Base-by-base conservation (phyloP, 2,888 invertebrate genomes). In the Melinopterus prodromus region DNA sequence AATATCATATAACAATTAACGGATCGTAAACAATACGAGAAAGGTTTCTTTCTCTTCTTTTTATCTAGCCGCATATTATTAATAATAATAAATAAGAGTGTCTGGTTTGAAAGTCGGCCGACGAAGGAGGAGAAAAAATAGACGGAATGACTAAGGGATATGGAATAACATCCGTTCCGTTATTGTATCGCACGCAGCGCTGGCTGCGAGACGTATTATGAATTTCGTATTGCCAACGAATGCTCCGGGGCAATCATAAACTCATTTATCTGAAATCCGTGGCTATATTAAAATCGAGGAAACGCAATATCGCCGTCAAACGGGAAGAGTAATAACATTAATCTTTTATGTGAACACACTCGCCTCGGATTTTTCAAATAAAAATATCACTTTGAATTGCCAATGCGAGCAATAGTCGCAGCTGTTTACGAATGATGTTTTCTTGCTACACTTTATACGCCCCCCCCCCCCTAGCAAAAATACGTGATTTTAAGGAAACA, bases 211-310 rank as follows among this genome's bases (percentile, higher is more conserved):
- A 74, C 15, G 74, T 78, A 77, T 80, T 80, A 78, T 80, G 80
- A 80, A 80, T 80, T 75, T 69, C 69, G 37, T 74, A 71, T 38
- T 71, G 72, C 69, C 78, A 36, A 36, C 72, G 78, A 53, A 53
- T 53, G 38, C 79, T 72, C 69, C 38, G 38, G 70, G 78, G 78
- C 80, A 80, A 80, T 80, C 80, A 79, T 71, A 80, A 77, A 79
- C 78, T 80, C 80, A 80, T 80, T 80, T 80, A 77, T 78, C 36
- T 80, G 72, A 77, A 74, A 77, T 74, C 37, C 69, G 76, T 77
- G 71, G 77, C 80, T 36, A 70, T 77, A 79, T 80, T 80, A 77
- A 78, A 80, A 80, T 78, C 69, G 72, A 76, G 37, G 36, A 69
- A 72, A 79, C 53, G 72, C 72, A 79, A 79, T 79, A 79, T 77